phyloP scores from a whole-genome alignment of 2,888 invertebrate species.

The Parochlus steinenii region DNA sequence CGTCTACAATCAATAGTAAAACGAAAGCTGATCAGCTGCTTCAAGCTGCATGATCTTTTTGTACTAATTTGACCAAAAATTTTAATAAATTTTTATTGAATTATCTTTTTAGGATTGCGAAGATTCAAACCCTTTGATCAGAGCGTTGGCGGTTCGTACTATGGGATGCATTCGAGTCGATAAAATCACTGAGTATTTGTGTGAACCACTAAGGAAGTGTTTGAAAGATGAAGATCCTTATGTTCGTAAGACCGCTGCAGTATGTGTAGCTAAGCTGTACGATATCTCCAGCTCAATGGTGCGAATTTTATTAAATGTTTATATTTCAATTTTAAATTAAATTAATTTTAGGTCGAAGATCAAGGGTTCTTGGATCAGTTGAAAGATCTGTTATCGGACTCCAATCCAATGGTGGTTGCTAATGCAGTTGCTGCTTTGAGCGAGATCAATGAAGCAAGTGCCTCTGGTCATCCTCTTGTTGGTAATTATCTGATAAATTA shows the following conservation, averaged over 20 bases:
- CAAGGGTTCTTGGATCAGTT: slow-evolving; percentile 95
- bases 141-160: slow-evolving; percentile 94
- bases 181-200: slow-evolving; percentile 98
- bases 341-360: slow-evolving; percentile 23
- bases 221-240: slow-evolving; percentile 93
- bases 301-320: slow-evolving; percentile 17
- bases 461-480: slow-evolving; percentile 84
- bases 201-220: slow-evolving; percentile 91
- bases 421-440: slow-evolving; percentile 97
- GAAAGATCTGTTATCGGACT: slow-evolving; percentile 92
- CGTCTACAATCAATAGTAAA: too few species aligned
- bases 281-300: slow-evolving; percentile 75
- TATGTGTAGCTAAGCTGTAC: slow-evolving; percentile 97
- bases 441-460: slow-evolving; percentile 95
- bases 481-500: slow-evolving; percentile 26
- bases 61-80: neutral
- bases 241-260: slow-evolving; percentile 96
- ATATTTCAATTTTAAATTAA: neutral
- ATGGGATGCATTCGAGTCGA: slow-evolving; percentile 99
- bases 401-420: slow-evolving; percentile 99
- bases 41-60: too few species aligned
- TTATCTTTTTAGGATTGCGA: slow-evolving; percentile 72
- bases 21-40: too few species aligned
- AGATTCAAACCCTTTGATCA: slow-evolving; percentile 96
- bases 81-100: neutral